A percentile compares a stretch with the other conserved stretches of the same genome.
Evolutionary conservation across 1,140 invertebrate genomes (phyloP).

Genomic region (Monochamus saltuarius): DNA sequence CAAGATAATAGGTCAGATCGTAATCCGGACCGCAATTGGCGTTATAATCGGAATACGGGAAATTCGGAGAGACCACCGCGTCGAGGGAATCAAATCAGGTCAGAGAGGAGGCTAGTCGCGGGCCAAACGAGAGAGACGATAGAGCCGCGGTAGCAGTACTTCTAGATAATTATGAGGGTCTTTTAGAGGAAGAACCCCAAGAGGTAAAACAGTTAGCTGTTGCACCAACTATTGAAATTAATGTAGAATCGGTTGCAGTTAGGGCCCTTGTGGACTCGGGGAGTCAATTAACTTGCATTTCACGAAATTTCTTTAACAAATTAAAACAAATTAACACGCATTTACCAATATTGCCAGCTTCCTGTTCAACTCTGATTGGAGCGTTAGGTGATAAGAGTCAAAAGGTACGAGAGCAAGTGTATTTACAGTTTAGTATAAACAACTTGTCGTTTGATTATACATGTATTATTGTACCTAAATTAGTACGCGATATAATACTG

Average conservation of each 20-base stretch:
- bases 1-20: background rate
- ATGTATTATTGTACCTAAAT: slow-evolving; percentile 5
- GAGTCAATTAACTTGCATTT: background rate
- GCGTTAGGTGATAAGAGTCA: background rate
- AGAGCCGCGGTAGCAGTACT: background rate
- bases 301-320: no score
- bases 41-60: background rate
- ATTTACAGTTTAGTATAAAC: background rate
- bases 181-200: background rate
- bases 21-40: background rate
- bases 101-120: background rate
- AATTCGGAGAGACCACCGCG: background rate
- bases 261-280: background rate
- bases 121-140: background rate
- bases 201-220: slow-evolving; percentile 1
- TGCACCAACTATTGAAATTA: background rate
- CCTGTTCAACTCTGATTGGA: background rate
- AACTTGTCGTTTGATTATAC: background rate
- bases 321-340: background rate
- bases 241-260: background rate
- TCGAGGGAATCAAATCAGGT: background rate
- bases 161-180: background rate
- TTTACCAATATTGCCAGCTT: background rate
- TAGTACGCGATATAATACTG: slow-evolving; percentile 7
- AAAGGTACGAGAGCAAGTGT: slow-evolving; percentile 1